Conservation (phyloP, 2,797 vertebrate species). For the Macrochelys suwanniensis region DNA sequence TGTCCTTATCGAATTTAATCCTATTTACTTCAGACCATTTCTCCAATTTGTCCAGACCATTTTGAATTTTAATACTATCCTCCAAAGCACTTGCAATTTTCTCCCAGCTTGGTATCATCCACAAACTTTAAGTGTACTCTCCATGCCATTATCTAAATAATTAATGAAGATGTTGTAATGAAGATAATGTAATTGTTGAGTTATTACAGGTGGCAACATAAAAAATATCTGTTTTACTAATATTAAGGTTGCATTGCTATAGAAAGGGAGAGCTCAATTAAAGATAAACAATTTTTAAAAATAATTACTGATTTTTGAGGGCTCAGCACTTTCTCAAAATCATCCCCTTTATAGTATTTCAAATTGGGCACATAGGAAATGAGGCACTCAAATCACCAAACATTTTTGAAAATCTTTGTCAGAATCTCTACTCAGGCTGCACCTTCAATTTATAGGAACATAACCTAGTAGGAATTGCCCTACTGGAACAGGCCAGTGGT, state of each 20-base stretch:
- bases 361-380: slow-evolving; percentile 11
- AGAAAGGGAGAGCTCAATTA: background rate
- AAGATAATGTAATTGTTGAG: slow-evolving; percentile 23
- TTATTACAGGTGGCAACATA: background rate
- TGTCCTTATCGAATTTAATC: background rate
- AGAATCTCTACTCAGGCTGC: slow-evolving; percentile 36
- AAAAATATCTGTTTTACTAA: fast-evolving
- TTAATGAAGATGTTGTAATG: too few species aligned
- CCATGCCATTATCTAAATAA: too few species aligned
- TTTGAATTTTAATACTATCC: too few species aligned
- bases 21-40: too few species aligned
- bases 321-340: slow-evolving; percentile 37
- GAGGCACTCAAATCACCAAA: slow-evolving; percentile 46
- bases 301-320: background rate
- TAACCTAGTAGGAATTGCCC: slow-evolving; percentile 3
- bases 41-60: too few species aligned
- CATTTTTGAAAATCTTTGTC: slow-evolving; percentile 56
- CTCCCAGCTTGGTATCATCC: too few species aligned
- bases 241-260: background rate
- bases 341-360: slow-evolving; percentile 29
- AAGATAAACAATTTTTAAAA: background rate
- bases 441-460: slow-evolving; percentile 53
- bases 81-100: too few species aligned
- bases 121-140: too few species aligned
- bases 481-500: slow-evolving; percentile 22